A percentile compares a stretch with the other conserved stretches of the same genome.
phyloP scores from a whole-genome alignment of 2,113 vertebrate species.

The Buteo buteo region DNA sequence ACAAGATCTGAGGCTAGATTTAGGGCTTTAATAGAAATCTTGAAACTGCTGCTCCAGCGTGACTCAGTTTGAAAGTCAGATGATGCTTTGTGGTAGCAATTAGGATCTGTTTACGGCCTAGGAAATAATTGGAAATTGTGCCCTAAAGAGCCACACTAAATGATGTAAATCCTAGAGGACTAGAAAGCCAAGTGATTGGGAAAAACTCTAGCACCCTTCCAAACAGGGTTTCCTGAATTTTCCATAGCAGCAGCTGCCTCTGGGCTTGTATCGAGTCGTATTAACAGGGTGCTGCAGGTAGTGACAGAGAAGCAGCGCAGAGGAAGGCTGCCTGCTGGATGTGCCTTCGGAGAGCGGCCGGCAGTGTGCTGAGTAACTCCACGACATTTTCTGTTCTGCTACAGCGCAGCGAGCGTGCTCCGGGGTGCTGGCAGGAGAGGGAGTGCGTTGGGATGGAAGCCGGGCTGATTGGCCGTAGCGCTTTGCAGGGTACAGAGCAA shows the following conservation, averaged over 20 bases:
- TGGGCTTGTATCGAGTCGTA: not conserved
- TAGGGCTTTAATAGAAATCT: not conserved
- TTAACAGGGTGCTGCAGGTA: not conserved
- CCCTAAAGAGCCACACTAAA: not conserved
- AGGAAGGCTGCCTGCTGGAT: not conserved
- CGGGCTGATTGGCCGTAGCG: rapidly evolving
- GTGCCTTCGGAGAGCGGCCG: not conserved
- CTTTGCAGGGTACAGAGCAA: not conserved
- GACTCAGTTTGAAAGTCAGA: not conserved
- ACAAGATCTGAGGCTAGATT: not conserved
- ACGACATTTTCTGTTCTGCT: rapidly evolving
- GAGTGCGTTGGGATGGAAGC: not conserved
- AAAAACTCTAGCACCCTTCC: not conserved
- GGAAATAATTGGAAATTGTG: not conserved
- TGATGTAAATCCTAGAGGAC: not conserved
- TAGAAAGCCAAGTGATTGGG: not conserved
- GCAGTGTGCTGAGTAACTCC: not conserved
- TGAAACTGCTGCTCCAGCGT: not conserved
- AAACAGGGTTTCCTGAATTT: not conserved
- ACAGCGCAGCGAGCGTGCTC: not conserved
- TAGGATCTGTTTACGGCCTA: not conserved
- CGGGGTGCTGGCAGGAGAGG: not conserved
- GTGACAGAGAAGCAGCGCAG: rapidly evolving
- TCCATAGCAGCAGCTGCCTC: not conserved
- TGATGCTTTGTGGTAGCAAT: not conserved